A percentile compares a stretch with the other conserved stretches of the same genome.
phyloP scores from a whole-genome alignment of 2,797 vertebrate genomes.

The Gila robusta region DNA sequence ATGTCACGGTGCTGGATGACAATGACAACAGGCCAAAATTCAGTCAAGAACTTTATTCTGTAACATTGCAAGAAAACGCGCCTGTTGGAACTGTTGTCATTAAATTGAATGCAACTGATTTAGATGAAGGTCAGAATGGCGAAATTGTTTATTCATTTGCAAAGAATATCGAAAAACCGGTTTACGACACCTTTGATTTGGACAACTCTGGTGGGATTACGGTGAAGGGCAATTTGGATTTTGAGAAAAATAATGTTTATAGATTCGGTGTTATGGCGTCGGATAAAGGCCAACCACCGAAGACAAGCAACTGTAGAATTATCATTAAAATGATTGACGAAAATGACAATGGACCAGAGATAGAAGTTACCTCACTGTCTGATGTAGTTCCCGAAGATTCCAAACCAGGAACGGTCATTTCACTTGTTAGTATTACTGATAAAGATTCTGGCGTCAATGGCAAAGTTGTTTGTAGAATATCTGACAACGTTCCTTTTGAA shows the following conservation, averaged over 20 bases:
- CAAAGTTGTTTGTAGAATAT: constrained; percentile 71
- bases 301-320: constrained; percentile 64
- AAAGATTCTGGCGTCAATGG: constrained; percentile 73
- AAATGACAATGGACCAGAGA: constrained; percentile 77
- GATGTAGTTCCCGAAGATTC: constrained; percentile 70
- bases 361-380: constrained; percentile 74
- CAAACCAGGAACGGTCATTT: constrained; percentile 71
- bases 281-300: constrained; percentile 69
- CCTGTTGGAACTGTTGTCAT: constrained; percentile 55
- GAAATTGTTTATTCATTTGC: constrained; percentile 70
- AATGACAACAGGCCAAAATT: constrained; percentile 84
- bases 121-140: constrained; percentile 68
- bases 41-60: constrained; percentile 67
- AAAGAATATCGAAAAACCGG: constrained; percentile 56
- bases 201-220: constrained; percentile 69
- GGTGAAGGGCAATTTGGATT: constrained; percentile 70
- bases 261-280: constrained; percentile 70
- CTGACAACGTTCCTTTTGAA: constrained; percentile 70
- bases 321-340: constrained; percentile 73
- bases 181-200: constrained; percentile 66
- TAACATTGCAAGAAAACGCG: constrained; percentile 67
- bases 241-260: constrained; percentile 67
- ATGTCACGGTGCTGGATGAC: constrained; percentile 74
- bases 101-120: constrained; percentile 70
- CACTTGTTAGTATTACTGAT: constrained; percentile 73